phyloP scores from a whole-genome alignment of 2,797 vertebrate species.

The Microctenopoma lineatum region DNA sequence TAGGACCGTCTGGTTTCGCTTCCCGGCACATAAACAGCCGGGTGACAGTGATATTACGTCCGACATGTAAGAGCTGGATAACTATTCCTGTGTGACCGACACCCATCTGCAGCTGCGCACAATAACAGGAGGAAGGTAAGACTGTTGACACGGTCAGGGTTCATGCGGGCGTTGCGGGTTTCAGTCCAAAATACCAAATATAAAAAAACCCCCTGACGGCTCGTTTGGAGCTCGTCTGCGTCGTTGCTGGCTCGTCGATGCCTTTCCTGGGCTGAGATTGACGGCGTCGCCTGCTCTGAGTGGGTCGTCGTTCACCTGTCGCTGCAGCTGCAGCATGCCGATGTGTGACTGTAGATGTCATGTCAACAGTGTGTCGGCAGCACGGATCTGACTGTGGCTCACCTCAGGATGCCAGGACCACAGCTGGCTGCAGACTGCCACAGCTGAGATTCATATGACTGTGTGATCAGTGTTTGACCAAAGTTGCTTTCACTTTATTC shows the following conservation, averaged over 20 bases:
- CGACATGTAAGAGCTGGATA: conserved; percentile 78
- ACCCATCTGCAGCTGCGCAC: conserved; percentile 61
- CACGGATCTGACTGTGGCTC: conserved; percentile 17
- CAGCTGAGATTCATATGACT: conserved; percentile 9
- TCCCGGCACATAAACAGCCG: conserved; percentile 48
- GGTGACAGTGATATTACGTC: conserved; percentile 57
- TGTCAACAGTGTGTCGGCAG: conserved; percentile 38
- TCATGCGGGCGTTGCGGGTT: conserved; percentile 67
- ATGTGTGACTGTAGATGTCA: conserved; percentile 52
- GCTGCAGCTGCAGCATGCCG: conserved; percentile 27
- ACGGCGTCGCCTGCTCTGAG: conserved; percentile 17
- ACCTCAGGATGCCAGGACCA: conserved; percentile 28
- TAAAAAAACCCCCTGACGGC: conserved; percentile 13
- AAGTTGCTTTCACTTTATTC: neutral
- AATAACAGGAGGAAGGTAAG: conserved; percentile 70
- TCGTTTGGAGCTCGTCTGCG: conserved; percentile 51
- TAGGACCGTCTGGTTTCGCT: conserved; percentile 69
- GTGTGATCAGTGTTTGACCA: no score
- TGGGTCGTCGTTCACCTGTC: conserved; percentile 54
- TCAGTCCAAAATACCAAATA: conserved; percentile 19
- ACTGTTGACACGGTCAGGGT: conserved; percentile 43
- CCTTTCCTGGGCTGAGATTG: conserved; percentile 37
- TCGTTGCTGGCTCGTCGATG: conserved; percentile 63
- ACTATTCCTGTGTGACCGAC: conserved; percentile 71
- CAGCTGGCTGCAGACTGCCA: conserved; percentile 30